Percentiles rank a stretch among this genome's conserved stretches.
These are phyloP conservation scores for Trichosurus vulpecula DNA, from an alignment of 2,797 vertebrate species.

Conservation along the genomic window DNA sequence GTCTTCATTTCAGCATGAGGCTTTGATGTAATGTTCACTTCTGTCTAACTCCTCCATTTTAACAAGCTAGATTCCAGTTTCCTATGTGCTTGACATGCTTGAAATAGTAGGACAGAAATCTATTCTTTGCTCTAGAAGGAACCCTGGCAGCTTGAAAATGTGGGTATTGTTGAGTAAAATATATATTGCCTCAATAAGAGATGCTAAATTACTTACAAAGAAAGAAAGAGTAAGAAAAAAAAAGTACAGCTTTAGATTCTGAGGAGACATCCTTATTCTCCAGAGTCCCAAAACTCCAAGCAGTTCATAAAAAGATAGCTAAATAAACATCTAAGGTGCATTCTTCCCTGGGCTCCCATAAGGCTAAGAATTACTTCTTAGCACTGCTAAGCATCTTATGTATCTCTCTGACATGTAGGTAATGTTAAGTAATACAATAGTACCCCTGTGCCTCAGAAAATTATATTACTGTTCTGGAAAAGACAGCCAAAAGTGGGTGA, in stretches of 20 bases:
- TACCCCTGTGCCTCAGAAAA: slow-evolving; percentile 5
- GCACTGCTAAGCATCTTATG: slow-evolving; percentile 9
- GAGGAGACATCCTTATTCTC: slow-evolving; percentile 5
- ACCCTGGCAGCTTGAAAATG: not conserved
- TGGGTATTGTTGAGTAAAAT: not conserved
- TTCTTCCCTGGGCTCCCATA: slow-evolving; percentile 34
- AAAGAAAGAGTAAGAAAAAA: slow-evolving; percentile 34
- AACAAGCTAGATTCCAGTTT: slow-evolving; percentile 14
- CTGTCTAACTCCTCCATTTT: slow-evolving; percentile 1
- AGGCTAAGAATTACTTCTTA: slow-evolving; percentile 28
- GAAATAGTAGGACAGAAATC: not conserved
- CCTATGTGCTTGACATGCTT: slow-evolving; percentile 2
- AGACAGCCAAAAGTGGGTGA: not conserved
- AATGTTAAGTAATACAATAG: slow-evolving; percentile 22
- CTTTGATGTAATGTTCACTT: not conserved
- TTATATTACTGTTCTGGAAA: slow-evolving; percentile 50
- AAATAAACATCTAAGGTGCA: slow-evolving; percentile 22
- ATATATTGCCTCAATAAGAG: not conserved
- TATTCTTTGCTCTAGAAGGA: not conserved
- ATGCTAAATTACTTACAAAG: not conserved
- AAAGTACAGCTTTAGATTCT: slow-evolving; percentile 28
- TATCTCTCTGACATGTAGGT: slow-evolving; percentile 54
- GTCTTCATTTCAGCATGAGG: not conserved
- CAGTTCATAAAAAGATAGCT: not conserved
- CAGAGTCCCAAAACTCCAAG: not conserved